These are phyloP conservation scores for Colletes latitarsis DNA, from an alignment of 1,140 invertebrate genomes.

Conservation along the genomic window DNA sequence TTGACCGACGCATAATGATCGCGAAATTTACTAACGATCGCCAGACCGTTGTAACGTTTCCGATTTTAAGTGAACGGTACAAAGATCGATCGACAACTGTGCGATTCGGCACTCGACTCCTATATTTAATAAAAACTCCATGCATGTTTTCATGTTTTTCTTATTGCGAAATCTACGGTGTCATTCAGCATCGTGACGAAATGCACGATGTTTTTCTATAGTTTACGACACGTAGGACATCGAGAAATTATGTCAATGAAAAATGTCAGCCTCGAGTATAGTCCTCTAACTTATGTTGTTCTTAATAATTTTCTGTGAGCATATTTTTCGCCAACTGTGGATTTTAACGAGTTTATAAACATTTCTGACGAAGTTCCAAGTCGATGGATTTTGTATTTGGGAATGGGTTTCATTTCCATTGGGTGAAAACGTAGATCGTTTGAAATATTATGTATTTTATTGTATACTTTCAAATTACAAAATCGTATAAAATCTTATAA, in stretches of 20 bases:
- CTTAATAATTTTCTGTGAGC: background rate
- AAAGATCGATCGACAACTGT: conserved; percentile 42
- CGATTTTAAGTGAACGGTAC: conserved; percentile 13
- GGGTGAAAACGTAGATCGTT: background rate
- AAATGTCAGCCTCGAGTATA: background rate
- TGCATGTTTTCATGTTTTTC: conserved; percentile 30
- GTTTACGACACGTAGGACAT: background rate
- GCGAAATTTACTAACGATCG: conserved; percentile 16
- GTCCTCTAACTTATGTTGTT: conserved; percentile 2
- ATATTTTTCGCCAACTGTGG: background rate
- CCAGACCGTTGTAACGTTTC: no score
- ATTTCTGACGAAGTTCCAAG: background rate
- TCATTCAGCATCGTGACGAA: conserved; percentile 38
- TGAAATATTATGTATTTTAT: background rate
- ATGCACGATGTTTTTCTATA: background rate
- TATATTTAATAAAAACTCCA: conserved; percentile 27
- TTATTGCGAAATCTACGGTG: conserved; percentile 34
- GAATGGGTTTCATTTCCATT: background rate
- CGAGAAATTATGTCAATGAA: background rate
- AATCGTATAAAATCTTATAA: no score
- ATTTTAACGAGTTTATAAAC: background rate
- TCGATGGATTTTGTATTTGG: background rate
- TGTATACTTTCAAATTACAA: background rate
- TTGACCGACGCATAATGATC: conserved; percentile 6
- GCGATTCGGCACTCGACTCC: background rate